Evolutionary conservation across 2,888 invertebrate species (phyloP), one percentile per base, ranked within the genome.

Genomic region (Gerosis bhagava): DNA sequence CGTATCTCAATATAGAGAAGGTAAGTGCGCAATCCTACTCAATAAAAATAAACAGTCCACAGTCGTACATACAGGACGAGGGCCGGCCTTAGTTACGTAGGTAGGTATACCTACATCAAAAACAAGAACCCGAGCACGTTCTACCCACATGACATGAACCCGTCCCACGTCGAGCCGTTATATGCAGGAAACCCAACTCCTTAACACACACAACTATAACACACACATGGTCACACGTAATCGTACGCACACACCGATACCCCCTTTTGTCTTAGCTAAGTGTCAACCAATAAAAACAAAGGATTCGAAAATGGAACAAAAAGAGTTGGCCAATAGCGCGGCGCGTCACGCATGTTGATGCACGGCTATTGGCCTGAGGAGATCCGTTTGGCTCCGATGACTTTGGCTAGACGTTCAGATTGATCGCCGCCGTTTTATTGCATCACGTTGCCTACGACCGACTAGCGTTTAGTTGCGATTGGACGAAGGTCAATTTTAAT

Each of bases 281-380:
- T 88, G 88, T 87, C 88, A 87, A 88, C 88, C 88, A 88, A 88
- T 88, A 88, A 88, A 88, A 88, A 88, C 88, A 88, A 88, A 88
- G 88, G 88, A 86, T 82, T 81, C 77, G 74, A 83, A 87, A 86
- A 86, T 83, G 80, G 82, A 84, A 87, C 87, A 88, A 88, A 87
- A 88, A 87, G 83, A 77, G 78, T 64, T 63, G 77, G 77, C 88
- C 88, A 88, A 88, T 88, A 75, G 82, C 75, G 72, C 67, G 58
- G 73, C 80, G 72, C 79, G 83, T 86, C 78, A 86, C 80, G 86
- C 87, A 83, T 84, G 82, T 70, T 77, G 84, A 84, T 80, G 86
- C 79, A 71, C 83, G 68, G 83, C 88, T 77, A 88, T 88, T 88
- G 88, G 88, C 81, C 87, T 84, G 83, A 82, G 86, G 84, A 83